These are phyloP conservation scores for Anser cygnoides DNA, from an alignment of 2,113 vertebrate genomes.

Conservation along the genomic window DNA sequence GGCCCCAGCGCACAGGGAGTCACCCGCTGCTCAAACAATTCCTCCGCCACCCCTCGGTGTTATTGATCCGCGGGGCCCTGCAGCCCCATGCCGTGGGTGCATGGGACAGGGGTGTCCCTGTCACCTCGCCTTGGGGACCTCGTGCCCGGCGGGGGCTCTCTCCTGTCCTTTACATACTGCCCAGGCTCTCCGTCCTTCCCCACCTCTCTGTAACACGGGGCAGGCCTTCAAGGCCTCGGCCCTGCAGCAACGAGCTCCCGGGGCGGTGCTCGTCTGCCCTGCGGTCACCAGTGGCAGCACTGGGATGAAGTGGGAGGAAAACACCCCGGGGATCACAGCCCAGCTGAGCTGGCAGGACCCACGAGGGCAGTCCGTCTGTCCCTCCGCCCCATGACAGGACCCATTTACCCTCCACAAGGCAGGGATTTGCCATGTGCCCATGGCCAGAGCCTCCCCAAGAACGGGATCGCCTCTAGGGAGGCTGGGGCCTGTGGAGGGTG, in stretches of 20 bases:
- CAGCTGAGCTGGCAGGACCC: constrained; percentile 5
- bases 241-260: neutral
- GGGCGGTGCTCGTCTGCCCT: neutral
- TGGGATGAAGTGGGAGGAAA: neutral
- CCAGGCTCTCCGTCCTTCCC: neutral
- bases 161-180: neutral
- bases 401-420: neutral
- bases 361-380: neutral
- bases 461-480: neutral
- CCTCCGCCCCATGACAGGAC: neutral
- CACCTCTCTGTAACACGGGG: neutral
- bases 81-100: neutral
- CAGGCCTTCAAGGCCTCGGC: neutral
- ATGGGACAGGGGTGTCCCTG: neutral
- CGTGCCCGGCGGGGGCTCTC: neutral
- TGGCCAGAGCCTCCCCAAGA: neutral
- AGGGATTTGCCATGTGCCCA: neutral
- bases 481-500: neutral
- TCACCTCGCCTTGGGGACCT: rapidly evolving
- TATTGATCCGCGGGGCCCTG: neutral
- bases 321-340: neutral
- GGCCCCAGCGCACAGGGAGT: neutral
- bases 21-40: neutral
- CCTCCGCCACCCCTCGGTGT: neutral
- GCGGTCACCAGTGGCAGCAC: neutral